Evolutionary conservation across 2,888 invertebrate species (phyloP).

Genomic region (Candidula unifasciata): DNA sequence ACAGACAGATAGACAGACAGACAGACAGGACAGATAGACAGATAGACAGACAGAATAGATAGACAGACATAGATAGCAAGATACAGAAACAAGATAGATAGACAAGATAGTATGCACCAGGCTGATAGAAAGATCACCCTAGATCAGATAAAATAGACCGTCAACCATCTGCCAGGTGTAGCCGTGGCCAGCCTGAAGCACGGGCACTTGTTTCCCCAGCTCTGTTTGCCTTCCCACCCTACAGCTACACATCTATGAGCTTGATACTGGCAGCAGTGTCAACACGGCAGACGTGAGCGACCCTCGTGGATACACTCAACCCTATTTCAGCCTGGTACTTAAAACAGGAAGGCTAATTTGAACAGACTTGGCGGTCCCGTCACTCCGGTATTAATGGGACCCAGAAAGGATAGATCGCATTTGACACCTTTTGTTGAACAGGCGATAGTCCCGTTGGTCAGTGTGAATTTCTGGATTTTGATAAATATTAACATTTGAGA

Average conservation of each 20-base stretch:
- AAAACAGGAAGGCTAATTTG: slow-evolving; percentile 27
- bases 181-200: not conserved
- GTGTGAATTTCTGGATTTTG: not conserved
- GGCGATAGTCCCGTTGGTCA: not conserved
- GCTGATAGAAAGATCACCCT: not conserved
- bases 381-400: slow-evolving; percentile 16
- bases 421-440: slow-evolving; percentile 13
- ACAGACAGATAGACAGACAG: not conserved
- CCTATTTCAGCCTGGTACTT: slow-evolving; percentile 16
- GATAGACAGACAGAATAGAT: not conserved
- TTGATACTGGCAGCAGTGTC: not conserved
- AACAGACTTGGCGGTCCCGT: slow-evolving; percentile 17
- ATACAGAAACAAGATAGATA: not conserved
- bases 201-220: not conserved
- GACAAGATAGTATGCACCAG: not conserved
- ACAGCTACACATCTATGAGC: not conserved
- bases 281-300: slow-evolving; percentile 33
- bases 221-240: slow-evolving; percentile 9
- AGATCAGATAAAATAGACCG: not conserved
- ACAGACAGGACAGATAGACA: slow-evolving; percentile 2
- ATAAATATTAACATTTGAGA: too few relatives aligned
- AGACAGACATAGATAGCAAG: not conserved
- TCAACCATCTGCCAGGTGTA: slow-evolving; percentile 24
- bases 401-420: not conserved
- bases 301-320: slow-evolving; percentile 13